phyloP scores from a whole-genome alignment of 2,113 vertebrate genomes.

The Chamaea fasciata region DNA sequence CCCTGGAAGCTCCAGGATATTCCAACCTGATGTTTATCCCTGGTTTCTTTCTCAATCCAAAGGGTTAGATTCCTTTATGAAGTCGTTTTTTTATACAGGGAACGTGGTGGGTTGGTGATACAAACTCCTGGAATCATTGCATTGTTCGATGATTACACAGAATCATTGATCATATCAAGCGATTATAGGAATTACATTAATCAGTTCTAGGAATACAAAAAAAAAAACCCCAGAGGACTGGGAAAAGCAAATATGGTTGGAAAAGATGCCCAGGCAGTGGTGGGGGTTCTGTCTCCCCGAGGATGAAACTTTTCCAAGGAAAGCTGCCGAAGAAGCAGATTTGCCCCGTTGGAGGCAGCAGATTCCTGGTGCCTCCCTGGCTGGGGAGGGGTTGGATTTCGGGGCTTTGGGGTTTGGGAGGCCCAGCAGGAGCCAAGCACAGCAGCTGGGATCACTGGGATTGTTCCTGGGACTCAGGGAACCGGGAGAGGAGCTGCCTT shows the following conservation, averaged over 20 bases:
- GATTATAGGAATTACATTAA: too few relatives aligned
- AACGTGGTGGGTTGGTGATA: neutral
- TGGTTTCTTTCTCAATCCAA: neutral
- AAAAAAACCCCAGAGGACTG: neutral
- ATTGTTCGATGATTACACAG: neutral
- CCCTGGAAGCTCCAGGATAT: neutral
- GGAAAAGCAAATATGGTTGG: neutral
- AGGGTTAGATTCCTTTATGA: neutral
- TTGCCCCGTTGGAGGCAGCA: neutral
- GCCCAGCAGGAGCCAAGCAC: neutral
- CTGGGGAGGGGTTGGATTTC: neutral
- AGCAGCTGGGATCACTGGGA: neutral
- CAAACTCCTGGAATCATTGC: neutral
- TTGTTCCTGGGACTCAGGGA: neutral
- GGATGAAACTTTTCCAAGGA: neutral
- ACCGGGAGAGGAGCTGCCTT: neutral
- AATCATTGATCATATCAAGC: too few relatives aligned
- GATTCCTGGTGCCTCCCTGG: neutral
- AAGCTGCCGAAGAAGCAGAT: neutral
- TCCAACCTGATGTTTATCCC: rapidly evolving
- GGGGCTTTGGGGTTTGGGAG: neutral
- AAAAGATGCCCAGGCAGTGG: neutral
- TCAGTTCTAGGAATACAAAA: too few relatives aligned
- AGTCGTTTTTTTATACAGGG: too few relatives aligned
- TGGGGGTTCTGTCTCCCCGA: neutral